Percentiles rank a stretch among this genome's conserved stretches.
These are phyloP conservation scores for Minunthozetes semirufus DNA, from an alignment of 2,888 invertebrate genomes.

Conservation along the genomic window DNA sequence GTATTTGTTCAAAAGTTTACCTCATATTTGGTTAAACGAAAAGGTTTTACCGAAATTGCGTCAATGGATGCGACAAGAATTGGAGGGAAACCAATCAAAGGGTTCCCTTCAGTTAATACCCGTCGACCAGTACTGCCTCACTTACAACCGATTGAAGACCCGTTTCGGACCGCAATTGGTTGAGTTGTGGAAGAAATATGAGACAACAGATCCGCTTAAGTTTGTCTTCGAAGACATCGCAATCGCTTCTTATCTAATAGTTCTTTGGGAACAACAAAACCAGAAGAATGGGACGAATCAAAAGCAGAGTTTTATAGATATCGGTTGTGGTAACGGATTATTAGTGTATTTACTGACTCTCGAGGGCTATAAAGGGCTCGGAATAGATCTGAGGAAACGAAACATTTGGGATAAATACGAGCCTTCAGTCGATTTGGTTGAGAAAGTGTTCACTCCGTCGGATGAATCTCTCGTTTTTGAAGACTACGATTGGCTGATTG, in stretches of 20 bases:
- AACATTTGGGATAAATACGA: conserved; percentile 75
- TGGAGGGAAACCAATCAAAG: neutral
- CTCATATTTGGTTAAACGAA: conserved; percentile 36
- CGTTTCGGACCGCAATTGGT: conserved; percentile 70
- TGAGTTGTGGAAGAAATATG: conserved; percentile 56
- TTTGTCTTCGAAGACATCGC: conserved; percentile 95
- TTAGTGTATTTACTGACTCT: conserved; percentile 73
- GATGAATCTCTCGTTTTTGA: conserved; percentile 58
- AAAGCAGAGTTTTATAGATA: conserved; percentile 70
- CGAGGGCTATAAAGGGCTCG: conserved; percentile 68
- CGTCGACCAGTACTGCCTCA: conserved; percentile 61
- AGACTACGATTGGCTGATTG: conserved; percentile 85
- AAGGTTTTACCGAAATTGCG: conserved; percentile 38
- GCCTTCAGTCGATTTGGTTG: conserved; percentile 57
- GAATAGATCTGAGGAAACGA: conserved; percentile 74
- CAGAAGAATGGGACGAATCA: conserved; percentile 47
- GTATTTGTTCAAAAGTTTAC: neutral
- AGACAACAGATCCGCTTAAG: conserved; percentile 86
- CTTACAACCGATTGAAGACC: conserved; percentile 66
- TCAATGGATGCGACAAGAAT: conserved; percentile 36
- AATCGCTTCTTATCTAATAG: conserved; percentile 76
- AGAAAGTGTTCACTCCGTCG: conserved; percentile 57
- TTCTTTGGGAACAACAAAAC: conserved; percentile 65
- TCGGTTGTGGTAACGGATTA: conserved; percentile 96
- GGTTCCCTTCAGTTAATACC: conserved; percentile 61